Conservation (phyloP, 2,113 vertebrate species). For the Tricholaema leucomelas region DNA sequence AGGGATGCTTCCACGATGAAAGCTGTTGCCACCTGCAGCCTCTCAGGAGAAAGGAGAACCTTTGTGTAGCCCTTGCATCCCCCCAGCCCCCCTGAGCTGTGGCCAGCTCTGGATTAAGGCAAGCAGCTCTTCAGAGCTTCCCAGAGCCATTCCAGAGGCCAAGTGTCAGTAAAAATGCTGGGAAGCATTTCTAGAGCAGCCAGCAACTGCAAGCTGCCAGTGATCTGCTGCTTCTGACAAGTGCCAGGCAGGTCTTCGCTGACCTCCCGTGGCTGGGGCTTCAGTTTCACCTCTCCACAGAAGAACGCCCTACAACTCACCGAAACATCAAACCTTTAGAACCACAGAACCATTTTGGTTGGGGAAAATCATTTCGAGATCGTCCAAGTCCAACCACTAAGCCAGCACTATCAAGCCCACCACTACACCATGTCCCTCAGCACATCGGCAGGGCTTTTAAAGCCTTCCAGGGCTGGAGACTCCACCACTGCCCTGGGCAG, state of each 20-base stretch:
- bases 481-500: too few relatives aligned
- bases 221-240: accelerated
- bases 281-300: neutral
- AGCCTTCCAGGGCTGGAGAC: too few relatives aligned
- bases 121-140: neutral
- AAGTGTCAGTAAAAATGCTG: accelerated
- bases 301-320: too few relatives aligned
- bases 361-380: too few relatives aligned
- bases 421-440: too few relatives aligned
- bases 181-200: accelerated
- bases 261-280: accelerated
- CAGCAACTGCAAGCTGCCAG: accelerated
- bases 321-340: neutral
- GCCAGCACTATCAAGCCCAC: too few relatives aligned
- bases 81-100: too few relatives aligned
- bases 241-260: accelerated
- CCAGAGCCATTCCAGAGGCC: accelerated
- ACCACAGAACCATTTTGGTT: too few relatives aligned
- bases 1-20: neutral
- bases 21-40: neutral
- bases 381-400: too few relatives aligned
- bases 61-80: neutral
- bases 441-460: too few relatives aligned
- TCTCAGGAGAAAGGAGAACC: neutral
- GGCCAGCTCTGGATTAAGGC: neutral